phyloP scores from a whole-genome alignment of 2,888 invertebrate species.

The Anoncus sp. region DNA sequence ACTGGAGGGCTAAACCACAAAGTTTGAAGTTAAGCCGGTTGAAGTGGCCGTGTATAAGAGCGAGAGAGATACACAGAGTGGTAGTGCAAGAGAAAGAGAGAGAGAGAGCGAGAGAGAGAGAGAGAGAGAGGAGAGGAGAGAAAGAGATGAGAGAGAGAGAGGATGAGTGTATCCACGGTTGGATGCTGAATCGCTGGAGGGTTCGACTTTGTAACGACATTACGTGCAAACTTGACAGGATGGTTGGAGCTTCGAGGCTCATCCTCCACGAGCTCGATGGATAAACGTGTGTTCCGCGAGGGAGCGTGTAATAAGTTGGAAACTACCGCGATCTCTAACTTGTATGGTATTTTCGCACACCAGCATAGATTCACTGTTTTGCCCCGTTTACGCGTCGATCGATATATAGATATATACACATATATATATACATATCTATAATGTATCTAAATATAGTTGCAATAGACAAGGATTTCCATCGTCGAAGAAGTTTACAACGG shows the following conservation, averaged over 20 bases:
- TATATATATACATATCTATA: background rate
- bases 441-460: background rate
- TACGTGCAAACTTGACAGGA: conserved; percentile 55
- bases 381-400: background rate
- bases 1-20: conserved; percentile 33
- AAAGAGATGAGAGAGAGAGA: too few relatives aligned
- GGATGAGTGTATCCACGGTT: conserved; percentile 20
- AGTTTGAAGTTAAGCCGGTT: conserved; percentile 46
- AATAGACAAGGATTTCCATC: conserved; percentile 14
- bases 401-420: too few relatives aligned
- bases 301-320: conserved; percentile 47
- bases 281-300: conserved; percentile 53
- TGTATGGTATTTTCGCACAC: conserved; percentile 30
- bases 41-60: conserved; percentile 27
- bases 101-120: too few relatives aligned
- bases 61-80: too few relatives aligned
- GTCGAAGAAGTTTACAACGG: conserved; percentile 12
- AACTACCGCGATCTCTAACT: conserved; percentile 44
- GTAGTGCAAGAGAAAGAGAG: conserved; percentile 12
- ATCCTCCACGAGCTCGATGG: conserved; percentile 28
- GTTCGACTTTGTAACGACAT: conserved; percentile 58
- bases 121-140: too few relatives aligned
- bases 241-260: conserved; percentile 43
- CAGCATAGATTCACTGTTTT: conserved; percentile 23
- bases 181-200: conserved; percentile 51